These are phyloP conservation scores for Cyclophora punctaria DNA, from an alignment of 2,888 invertebrate genomes.

Conservation along the genomic window DNA sequence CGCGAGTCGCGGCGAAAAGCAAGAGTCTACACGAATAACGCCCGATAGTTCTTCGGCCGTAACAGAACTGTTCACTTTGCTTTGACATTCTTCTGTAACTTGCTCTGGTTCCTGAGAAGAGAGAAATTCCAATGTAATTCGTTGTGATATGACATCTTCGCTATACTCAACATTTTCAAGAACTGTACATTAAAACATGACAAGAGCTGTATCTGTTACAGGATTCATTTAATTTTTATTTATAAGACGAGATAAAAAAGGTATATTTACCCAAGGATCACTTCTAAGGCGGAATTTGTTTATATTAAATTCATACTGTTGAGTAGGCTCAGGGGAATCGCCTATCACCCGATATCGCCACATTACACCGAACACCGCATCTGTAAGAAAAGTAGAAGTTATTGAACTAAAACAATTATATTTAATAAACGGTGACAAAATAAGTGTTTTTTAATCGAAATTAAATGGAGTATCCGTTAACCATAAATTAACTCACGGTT, in stretches of 20 bases:
- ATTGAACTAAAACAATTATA: too few relatives aligned
- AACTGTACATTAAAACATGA: too few relatives aligned
- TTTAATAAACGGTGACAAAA: too few relatives aligned
- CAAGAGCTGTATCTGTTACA: too few relatives aligned
- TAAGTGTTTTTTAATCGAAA: too few relatives aligned
- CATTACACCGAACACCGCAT: slow-evolving; percentile 45
- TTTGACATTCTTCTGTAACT: neutral
- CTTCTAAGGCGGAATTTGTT: slow-evolving; percentile 31
- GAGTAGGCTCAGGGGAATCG: slow-evolving; percentile 17
- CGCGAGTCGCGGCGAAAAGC: slow-evolving; percentile 48
- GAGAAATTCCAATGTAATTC: too few relatives aligned
- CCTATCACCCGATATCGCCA: slow-evolving; percentile 52
- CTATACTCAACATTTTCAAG: too few relatives aligned
- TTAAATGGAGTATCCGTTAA: too few relatives aligned
- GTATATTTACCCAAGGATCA: slow-evolving; percentile 39
- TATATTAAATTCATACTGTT: slow-evolving; percentile 35
- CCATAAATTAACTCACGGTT: too few relatives aligned
- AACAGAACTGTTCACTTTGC: slow-evolving; percentile 16
- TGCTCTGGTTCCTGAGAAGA: too few relatives aligned
- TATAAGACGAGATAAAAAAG: neutral
- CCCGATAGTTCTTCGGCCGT: slow-evolving; percentile 48
- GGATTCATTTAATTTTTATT: too few relatives aligned
- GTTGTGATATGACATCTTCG: too few relatives aligned
- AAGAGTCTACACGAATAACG: slow-evolving; percentile 68
- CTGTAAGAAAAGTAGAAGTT: slow-evolving; percentile 24